Conservation (phyloP, 1,140 invertebrate genomes). For the Camponotus vicinus region DNA sequence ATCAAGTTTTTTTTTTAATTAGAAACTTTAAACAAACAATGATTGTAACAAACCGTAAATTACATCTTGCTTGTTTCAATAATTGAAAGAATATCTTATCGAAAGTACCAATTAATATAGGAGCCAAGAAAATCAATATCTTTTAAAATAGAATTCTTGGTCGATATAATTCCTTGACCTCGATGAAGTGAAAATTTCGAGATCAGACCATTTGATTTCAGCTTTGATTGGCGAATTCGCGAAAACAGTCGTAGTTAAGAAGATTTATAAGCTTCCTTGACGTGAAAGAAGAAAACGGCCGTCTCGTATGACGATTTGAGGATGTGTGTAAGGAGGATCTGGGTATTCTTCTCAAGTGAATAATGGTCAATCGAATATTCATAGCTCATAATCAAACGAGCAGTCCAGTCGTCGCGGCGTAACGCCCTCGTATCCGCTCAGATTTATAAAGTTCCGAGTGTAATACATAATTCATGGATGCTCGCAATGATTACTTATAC, state of each 20-base stretch:
- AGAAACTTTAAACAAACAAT: background rate
- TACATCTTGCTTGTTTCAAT: background rate
- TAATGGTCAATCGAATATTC: slow-evolving; percentile 67
- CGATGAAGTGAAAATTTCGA: background rate
- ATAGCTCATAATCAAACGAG: slow-evolving; percentile 65
- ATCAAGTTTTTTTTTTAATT: background rate
- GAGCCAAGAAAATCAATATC: background rate
- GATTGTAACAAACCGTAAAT: background rate
- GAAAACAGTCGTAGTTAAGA: background rate
- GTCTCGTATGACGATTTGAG: slow-evolving; percentile 8
- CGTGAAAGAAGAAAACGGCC: background rate
- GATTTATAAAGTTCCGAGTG: background rate
- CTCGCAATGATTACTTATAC: slow-evolving; percentile 5
- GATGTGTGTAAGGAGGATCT: slow-evolving; percentile 2
- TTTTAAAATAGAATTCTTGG: background rate
- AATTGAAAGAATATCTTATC: background rate
- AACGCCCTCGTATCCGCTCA: background rate
- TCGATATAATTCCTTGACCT: background rate
- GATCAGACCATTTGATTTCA: background rate
- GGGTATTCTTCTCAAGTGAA: slow-evolving; percentile 63
- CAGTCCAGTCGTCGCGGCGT: slow-evolving; percentile 10
- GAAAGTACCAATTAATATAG: background rate
- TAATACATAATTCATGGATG: slow-evolving; percentile 5
- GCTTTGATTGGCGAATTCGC: background rate
- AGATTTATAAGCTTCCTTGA: slow-evolving; percentile 21